Base-by-base conservation (phyloP, 2,888 invertebrate species). In the Chesias legatella region DNA sequence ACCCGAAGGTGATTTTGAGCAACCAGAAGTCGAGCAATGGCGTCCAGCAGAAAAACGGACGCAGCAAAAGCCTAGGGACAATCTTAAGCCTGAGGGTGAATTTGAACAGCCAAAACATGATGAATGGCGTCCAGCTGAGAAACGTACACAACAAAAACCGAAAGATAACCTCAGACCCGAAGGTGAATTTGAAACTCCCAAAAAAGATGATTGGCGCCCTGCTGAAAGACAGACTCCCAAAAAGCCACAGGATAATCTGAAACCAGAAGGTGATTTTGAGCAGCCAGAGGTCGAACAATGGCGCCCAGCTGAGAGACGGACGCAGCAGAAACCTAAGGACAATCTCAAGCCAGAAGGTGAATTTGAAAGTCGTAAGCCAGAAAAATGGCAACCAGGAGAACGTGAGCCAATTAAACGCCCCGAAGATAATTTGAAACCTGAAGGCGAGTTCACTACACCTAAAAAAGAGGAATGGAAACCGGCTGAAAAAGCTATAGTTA, bases 181-280 rank as follows among this genome's bases (percentile, higher is more conserved):
- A 63, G 90, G 90, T 7, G 89, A 91, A 20, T 91, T 91, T 53
- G 67, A 77, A 43, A 54, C 64, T 31, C 68, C 78, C 48, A 75
- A 23, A 29, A 53, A 48, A 6, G 67, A 79, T 1, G 51, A 73
- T 41, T 77, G 73, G 59, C 60, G 56, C 1, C 81, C 79, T 1
- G 73, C 66, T 4, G 91, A 91, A 51, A 63, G 88, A 38, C 72
- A 64, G 0, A 64, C 63, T 2, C 80, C 79, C 7, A 79, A 61
- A 33, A 77, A 75, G 48, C 86, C 81, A 2, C 65, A 77, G 51
- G 90, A 80, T 49, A 89, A 89, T 61, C 54, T 85, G 5, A 70
- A 60, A 8, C 89, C 90, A 0, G 91, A 91, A 68, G 92, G 92
- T 1, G 88, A 90, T 1, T 90, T 91, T 54, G 82, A 80, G 11